Conservation (phyloP, 2,797 vertebrate genomes). For the Pteronotus mesoamericanus region DNA sequence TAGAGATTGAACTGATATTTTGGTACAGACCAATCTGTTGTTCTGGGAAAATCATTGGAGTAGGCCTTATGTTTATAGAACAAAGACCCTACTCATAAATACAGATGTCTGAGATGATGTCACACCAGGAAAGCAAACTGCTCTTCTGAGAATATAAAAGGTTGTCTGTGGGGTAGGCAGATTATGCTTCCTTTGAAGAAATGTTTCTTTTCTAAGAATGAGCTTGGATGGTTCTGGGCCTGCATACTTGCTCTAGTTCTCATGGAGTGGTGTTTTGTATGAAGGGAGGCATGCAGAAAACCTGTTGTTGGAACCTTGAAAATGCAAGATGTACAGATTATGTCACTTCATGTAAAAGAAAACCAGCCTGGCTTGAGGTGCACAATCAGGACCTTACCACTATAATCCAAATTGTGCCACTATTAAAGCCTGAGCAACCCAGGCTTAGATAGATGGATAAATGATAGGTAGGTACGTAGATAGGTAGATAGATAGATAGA, state of each 20-base stretch:
- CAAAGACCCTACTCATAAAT: constrained; percentile 54
- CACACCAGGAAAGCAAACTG: constrained; percentile 41
- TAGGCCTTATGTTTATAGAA: constrained; percentile 45
- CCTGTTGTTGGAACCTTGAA: background rate
- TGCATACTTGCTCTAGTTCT: background rate
- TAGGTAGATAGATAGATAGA: background rate
- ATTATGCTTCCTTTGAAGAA: constrained; percentile 63
- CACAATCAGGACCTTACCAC: background rate
- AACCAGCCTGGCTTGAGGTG: background rate
- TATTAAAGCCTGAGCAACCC: background rate
- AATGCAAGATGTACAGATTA: background rate
- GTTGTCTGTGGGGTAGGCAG: constrained; percentile 40
- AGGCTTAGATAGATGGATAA: background rate
- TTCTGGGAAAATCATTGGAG: constrained; percentile 51
- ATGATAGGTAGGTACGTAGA: background rate
- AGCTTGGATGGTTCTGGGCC: constrained; percentile 9
- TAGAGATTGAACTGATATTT: background rate
- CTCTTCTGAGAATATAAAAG: constrained; percentile 68
- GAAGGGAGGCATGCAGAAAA: background rate
- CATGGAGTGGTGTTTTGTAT: constrained; percentile 15
- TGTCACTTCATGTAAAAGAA: background rate
- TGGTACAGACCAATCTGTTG: background rate
- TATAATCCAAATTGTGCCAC: background rate
- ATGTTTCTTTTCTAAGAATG: constrained; percentile 70
- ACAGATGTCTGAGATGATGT: constrained; percentile 26